Conservation (phyloP, 2,888 invertebrate species). For the Zootermopsis nevadensis region DNA sequence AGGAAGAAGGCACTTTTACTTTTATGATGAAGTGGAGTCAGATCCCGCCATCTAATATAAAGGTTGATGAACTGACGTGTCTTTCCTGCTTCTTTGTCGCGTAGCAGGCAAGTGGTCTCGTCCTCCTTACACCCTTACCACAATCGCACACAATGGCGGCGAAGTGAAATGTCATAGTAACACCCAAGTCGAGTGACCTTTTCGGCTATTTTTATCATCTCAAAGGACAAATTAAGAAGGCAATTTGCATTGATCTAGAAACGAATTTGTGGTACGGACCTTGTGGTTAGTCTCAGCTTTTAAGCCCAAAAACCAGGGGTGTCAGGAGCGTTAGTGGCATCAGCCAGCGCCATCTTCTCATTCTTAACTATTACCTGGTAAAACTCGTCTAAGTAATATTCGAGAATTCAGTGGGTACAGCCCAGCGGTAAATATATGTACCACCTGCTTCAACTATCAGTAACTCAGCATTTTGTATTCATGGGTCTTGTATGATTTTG, state of each 20-base stretch:
- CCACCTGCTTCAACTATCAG: too few species aligned
- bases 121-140: neutral
- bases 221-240: conserved; percentile 43
- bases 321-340: neutral
- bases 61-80: conserved; percentile 1
- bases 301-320: neutral
- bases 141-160: neutral
- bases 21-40: neutral
- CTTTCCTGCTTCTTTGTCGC: neutral
- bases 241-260: conserved; percentile 40
- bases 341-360: too few species aligned
- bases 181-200: conserved; percentile 39
- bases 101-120: neutral
- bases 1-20: neutral
- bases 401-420: too few species aligned
- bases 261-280: neutral
- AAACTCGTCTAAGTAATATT: too few species aligned
- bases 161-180: conserved; percentile 39
- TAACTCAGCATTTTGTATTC: too few species aligned
- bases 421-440: too few species aligned
- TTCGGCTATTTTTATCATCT: conserved; percentile 31
- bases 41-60: neutral
- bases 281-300: conserved; percentile 2
- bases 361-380: too few species aligned
- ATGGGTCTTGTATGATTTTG: too few species aligned